Conservation (phyloP, 2,797 vertebrate species). For the Helarctos malayanus region DNA sequence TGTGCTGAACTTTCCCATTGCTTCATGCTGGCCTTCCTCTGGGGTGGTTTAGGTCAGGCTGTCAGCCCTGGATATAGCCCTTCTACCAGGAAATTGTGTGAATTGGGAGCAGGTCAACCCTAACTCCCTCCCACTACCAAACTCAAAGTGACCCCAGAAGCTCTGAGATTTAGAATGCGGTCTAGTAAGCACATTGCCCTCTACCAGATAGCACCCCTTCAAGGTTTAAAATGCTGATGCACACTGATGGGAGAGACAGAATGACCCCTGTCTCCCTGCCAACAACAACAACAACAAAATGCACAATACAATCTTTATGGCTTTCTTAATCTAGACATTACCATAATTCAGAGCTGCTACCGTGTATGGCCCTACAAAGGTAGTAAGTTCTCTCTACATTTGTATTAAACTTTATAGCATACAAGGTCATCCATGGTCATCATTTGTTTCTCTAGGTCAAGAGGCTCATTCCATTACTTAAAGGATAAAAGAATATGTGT, state of each 20-base stretch:
- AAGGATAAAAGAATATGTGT: background rate
- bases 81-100: background rate
- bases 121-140: background rate
- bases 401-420: background rate
- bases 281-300: background rate
- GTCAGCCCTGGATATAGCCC: background rate
- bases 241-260: background rate
- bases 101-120: background rate
- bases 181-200: background rate
- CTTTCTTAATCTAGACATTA: background rate
- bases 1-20: background rate
- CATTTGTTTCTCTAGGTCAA: conserved; percentile 10
- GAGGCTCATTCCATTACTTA: background rate
- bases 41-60: background rate
- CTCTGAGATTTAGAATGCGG: background rate
- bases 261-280: background rate
- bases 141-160: background rate
- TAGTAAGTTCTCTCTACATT: background rate
- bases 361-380: background rate
- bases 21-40: background rate
- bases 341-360: background rate
- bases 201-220: background rate
- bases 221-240: background rate
- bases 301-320: background rate
- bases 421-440: background rate